Conservation (phyloP, 2,888 invertebrate genomes). For the Luperina testacea region DNA sequence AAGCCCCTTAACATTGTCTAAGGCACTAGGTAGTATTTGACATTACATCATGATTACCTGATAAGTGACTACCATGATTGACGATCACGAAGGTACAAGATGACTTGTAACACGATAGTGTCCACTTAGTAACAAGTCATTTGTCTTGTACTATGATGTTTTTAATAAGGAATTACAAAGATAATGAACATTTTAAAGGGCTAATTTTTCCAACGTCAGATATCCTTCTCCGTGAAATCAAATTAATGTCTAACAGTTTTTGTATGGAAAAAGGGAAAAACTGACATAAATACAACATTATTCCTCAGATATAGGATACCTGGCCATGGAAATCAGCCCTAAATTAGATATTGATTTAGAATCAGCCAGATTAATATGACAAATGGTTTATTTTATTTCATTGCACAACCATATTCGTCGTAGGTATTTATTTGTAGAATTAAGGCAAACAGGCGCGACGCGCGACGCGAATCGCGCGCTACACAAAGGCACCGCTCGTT, state of each 20-base stretch:
- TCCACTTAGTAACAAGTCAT: conserved; percentile 14
- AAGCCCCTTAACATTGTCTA: neutral
- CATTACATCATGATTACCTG: conserved; percentile 15
- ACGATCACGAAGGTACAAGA: conserved; percentile 28
- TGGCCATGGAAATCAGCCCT: neutral
- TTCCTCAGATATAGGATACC: neutral
- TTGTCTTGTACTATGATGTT: conserved; percentile 9
- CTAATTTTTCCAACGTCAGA: neutral
- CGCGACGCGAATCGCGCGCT: too few species aligned
- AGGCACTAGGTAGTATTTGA: conserved; percentile 10
- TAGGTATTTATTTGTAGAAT: too few species aligned
- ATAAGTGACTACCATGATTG: conserved; percentile 34
- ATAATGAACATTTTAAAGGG: neutral
- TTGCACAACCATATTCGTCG: too few species aligned
- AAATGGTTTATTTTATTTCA: too few species aligned
- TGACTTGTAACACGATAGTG: conserved; percentile 5
- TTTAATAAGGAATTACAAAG: too few species aligned
- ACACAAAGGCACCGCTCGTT: too few species aligned
- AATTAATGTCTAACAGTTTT: too few species aligned
- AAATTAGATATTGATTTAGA: neutral
- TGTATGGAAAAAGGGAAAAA: neutral
- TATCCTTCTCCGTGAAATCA: neutral
- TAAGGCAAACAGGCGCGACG: too few species aligned
- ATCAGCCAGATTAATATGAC: too few species aligned
- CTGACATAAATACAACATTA: neutral